phyloP scores from a whole-genome alignment of 2,797 vertebrate species.

The Anguilla pacifica region DNA sequence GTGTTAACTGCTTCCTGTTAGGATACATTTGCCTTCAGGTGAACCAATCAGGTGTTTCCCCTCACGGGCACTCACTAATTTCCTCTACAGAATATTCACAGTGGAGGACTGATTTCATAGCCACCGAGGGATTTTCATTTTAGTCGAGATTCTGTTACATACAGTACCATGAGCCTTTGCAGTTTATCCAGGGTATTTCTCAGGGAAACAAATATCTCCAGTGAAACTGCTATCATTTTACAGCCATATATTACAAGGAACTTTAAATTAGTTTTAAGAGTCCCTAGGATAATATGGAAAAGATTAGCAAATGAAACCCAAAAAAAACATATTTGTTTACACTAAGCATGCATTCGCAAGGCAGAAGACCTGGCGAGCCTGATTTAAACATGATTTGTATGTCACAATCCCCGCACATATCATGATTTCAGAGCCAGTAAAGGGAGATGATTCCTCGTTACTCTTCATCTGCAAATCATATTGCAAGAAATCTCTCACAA shows the following conservation, averaged over 20 bases:
- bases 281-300: background rate
- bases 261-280: background rate
- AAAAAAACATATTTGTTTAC: background rate
- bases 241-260: background rate
- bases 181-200: background rate
- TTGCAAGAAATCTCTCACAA: background rate
- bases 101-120: conserved; percentile 14
- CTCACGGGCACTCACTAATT: conserved; percentile 46
- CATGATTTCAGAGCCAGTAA: background rate
- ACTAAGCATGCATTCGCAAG: background rate
- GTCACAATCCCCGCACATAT: background rate
- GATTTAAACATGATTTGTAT: background rate
- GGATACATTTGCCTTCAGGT: conserved; percentile 39
- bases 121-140: conserved; percentile 4
- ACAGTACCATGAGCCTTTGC: background rate
- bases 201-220: background rate
- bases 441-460: background rate
- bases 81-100: conserved; percentile 37
- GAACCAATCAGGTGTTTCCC: conserved; percentile 41
- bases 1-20: conserved; percentile 66
- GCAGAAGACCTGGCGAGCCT: background rate
- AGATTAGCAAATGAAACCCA: conserved; percentile 4
- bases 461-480: background rate
- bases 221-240: background rate
- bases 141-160: background rate